A percentile compares a stretch with the other conserved stretches of the same genome.
Conservation (phyloP, 2,113 vertebrate genomes). For the Rhadina sibilatrix region DNA sequence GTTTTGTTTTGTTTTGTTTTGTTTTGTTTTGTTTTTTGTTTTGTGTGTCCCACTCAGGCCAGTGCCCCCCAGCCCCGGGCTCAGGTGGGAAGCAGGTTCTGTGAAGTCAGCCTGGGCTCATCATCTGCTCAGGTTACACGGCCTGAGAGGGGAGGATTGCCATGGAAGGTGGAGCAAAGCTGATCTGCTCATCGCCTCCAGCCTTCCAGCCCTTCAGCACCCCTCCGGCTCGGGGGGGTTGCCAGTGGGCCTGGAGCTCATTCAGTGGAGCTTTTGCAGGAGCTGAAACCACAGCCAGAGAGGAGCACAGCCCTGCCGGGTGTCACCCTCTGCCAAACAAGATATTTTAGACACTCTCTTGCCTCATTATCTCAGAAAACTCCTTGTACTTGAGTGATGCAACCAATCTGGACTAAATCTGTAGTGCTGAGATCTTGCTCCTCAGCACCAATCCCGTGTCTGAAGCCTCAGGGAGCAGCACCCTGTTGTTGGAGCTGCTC, state of each 20-base stretch:
- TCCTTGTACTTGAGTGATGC: not conserved
- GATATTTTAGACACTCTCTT: not conserved
- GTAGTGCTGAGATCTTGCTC: not conserved
- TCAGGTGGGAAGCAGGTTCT: not conserved
- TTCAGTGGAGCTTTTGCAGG: not conserved
- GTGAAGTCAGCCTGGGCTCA: not conserved
- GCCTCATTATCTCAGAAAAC: not conserved
- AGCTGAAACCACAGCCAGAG: not conserved
- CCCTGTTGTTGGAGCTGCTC: not conserved
- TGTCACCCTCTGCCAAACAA: not conserved
- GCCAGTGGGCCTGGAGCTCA: not conserved
- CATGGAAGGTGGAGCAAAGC: not conserved
- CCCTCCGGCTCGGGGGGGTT: not conserved
- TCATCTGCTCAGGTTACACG: not conserved
- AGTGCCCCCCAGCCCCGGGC: not conserved
- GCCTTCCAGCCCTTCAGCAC: not conserved
- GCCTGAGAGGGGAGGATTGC: not conserved
- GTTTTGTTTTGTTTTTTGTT: no score
- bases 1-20: no score
- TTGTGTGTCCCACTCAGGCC: not conserved
- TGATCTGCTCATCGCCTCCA: not conserved
- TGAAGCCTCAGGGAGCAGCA: not conserved
- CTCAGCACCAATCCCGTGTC: not conserved
- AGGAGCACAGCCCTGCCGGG: not conserved
- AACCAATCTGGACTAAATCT: not conserved